phyloP scores from a whole-genome alignment of 2,113 vertebrate species.

The Circaetus gallicus region DNA sequence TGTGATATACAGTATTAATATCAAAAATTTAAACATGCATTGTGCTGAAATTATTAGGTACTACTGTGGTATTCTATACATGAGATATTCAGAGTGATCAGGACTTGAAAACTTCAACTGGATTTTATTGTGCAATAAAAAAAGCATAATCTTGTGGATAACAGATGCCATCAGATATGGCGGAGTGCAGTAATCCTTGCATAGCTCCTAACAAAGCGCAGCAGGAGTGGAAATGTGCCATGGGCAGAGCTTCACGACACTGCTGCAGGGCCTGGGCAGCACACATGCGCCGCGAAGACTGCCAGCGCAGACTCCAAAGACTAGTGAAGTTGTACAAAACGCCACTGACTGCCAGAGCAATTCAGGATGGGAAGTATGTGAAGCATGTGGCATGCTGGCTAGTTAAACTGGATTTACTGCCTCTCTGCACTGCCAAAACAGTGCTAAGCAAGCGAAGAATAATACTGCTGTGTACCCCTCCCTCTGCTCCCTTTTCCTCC shows the following conservation, averaged over 20 bases:
- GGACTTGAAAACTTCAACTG: neutral
- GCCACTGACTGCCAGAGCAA: neutral
- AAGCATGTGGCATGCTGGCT: neutral
- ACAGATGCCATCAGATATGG: neutral
- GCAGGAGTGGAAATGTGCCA: neutral
- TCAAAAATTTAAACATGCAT: neutral
- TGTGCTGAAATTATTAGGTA: neutral
- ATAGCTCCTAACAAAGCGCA: neutral
- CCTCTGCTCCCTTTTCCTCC: neutral
- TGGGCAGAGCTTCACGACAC: fast-evolving
- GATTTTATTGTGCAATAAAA: neutral
- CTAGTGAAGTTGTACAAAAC: neutral
- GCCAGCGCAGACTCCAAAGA: neutral
- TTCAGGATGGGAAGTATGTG: neutral
- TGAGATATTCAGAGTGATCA: neutral
- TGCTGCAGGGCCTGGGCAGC: neutral
- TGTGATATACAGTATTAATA: neutral
- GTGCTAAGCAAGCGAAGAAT: neutral
- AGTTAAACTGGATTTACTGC: neutral
- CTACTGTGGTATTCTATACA: neutral
- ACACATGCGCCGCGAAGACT: neutral
- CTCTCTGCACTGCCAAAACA: neutral
- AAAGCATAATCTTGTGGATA: neutral
- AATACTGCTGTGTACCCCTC: neutral
- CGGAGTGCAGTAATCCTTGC: neutral